These are phyloP conservation scores for Phataginus tricuspis DNA, from an alignment of 2,797 vertebrate species.

Conservation along the genomic window DNA sequence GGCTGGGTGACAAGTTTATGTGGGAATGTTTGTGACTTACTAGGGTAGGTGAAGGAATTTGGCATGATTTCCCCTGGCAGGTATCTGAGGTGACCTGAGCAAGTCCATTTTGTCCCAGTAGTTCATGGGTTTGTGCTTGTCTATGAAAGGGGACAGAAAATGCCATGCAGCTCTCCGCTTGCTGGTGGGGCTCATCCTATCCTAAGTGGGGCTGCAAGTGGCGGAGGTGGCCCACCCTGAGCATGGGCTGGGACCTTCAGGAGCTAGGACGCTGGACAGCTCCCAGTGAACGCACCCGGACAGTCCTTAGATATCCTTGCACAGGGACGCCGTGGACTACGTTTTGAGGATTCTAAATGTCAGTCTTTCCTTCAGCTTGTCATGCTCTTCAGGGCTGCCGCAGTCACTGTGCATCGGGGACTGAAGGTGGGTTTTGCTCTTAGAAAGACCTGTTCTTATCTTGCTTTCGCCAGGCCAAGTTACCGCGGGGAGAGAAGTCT, in stretches of 20 bases:
- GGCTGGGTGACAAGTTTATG: background rate
- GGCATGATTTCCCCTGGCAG: accelerated
- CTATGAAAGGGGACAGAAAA: accelerated
- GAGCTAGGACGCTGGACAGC: background rate
- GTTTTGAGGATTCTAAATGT: background rate
- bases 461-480: too few relatives aligned
- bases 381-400: background rate
- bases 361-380: background rate
- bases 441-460: background rate
- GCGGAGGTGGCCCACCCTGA: background rate
- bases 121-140: accelerated
- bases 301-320: background rate
- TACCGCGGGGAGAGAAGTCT: background rate
- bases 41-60: background rate
- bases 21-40: background rate
- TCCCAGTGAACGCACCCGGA: background rate
- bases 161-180: background rate
- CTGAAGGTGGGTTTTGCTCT: background rate
- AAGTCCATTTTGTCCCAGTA: background rate
- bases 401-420: background rate
- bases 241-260: accelerated
- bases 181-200: too few relatives aligned
- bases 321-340: background rate
- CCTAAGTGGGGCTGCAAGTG: too few relatives aligned
- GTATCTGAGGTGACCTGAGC: background rate